Evolutionary conservation across 2,113 vertebrate species (phyloP), one percentile per base, ranked within the genome.

Genomic region (Labeo rohita): DNA sequence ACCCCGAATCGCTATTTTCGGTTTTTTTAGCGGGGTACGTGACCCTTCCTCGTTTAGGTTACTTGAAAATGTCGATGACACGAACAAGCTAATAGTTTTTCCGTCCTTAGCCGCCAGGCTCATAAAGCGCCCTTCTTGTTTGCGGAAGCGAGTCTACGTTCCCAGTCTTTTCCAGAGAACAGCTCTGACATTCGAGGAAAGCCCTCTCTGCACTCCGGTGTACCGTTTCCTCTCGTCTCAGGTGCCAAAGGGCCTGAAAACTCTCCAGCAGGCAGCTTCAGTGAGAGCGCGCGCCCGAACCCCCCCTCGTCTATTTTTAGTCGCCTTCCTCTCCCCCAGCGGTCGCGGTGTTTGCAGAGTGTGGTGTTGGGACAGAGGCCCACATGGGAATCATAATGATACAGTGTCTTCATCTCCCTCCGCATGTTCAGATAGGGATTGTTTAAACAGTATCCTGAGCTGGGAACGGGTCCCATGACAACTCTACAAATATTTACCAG

Each of bases 401-500:
- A 93, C 94, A 92, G 91, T 91, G 92, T 91, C 92, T 93, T 89
- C 86, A 84, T 92, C 91, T 90, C 88, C 87, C 91, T 91, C 89
- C 89, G 8, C 75, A 75, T 91, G 90, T 91, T 92, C 90, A 88
- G 91, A 94, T 95, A 93, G 88, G 91, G 92, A 93, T 93, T 94
- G 95, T 95, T 95, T 94, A 93, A 95, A 94, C 94, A 91, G 92
- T 88, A 93, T 94, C 92, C 92, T 93, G 90, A 91, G 91, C 91
- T 79, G 87, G 88, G 90, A 91, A 93, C 90, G 92, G 94, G 91
- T 95, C 92, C 94, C 94, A 95, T 95, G 95, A 95, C 95, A 95
- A 95, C 95, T 93, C 88, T 85, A 92, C 91, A 94, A 95, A 95
- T 95, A 95, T 95, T 95, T 95, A 95, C 92, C 87, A 77, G 88